Conservation (phyloP, 2,888 invertebrate genomes). For the Marasmarcha lunaedactyla region DNA sequence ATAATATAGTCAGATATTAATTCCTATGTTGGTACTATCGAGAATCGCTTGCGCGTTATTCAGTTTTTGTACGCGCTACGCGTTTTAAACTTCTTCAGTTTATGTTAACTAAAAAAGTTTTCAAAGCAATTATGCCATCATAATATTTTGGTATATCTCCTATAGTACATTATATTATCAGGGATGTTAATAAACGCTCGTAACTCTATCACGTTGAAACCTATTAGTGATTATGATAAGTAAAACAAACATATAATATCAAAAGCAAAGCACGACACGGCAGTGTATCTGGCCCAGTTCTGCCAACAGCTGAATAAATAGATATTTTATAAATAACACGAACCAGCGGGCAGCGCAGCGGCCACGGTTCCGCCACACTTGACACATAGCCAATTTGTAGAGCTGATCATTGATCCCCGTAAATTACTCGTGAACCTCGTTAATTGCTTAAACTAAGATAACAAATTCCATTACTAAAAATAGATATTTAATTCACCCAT, state of each 20-base stretch:
- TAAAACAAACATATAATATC: slow-evolving; percentile 4
- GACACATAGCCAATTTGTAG: slow-evolving; percentile 36
- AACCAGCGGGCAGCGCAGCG: slow-evolving; percentile 18
- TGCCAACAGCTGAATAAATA: slow-evolving; percentile 57
- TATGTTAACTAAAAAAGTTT: too few relatives aligned
- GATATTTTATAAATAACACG: slow-evolving; percentile 57
- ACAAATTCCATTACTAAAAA: not conserved
- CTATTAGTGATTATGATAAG: not conserved
- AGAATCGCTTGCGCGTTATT: too few relatives aligned
- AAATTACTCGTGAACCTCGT: slow-evolving; percentile 9
- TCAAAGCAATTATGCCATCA: too few relatives aligned
- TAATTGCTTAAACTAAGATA: not conserved
- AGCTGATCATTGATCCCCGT: slow-evolving; percentile 15
- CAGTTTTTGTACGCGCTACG: too few relatives aligned
- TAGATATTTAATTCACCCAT: not conserved
- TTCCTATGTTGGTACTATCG: too few relatives aligned
- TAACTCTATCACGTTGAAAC: too few relatives aligned
- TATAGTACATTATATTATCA: too few relatives aligned
- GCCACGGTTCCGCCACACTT: slow-evolving; percentile 21
- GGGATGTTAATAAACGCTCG: too few relatives aligned
- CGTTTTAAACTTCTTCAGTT: too few relatives aligned
- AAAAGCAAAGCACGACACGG: too few relatives aligned
- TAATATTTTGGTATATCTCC: too few relatives aligned
- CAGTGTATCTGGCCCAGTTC: slow-evolving; percentile 47
- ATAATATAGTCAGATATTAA: too few relatives aligned